phyloP scores from a whole-genome alignment of 2,888 invertebrate species.

The Leptopilina myrica region DNA sequence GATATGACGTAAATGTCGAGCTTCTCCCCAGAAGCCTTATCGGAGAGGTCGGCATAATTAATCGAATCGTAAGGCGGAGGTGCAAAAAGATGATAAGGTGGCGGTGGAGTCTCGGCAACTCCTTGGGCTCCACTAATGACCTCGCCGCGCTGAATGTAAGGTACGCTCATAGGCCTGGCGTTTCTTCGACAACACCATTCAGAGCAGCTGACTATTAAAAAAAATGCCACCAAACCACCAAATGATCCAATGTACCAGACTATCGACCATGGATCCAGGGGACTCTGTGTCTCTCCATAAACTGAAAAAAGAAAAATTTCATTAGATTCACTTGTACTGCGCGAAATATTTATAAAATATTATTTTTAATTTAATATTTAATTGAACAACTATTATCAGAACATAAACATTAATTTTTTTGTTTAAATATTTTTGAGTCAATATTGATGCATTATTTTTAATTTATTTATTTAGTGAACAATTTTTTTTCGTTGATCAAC shows the following conservation, averaged over 20 bases:
- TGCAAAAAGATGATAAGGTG: conserved; percentile 79
- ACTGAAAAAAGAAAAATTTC: conserved; percentile 53
- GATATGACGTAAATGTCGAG: conserved; percentile 78
- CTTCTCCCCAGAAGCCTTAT: conserved; percentile 71
- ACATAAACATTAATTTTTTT: too few relatives aligned
- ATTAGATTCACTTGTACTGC: too few relatives aligned
- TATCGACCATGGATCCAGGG: conserved; percentile 79
- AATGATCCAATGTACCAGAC: conserved; percentile 81
- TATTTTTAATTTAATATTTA: too few relatives aligned
- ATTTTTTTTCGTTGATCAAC: too few relatives aligned
- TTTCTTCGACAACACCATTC: conserved; percentile 79
- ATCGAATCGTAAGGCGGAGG: conserved; percentile 79
- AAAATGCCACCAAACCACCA: conserved; percentile 79
- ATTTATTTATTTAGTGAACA: too few relatives aligned
- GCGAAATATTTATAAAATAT: not conserved
- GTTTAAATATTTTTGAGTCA: too few relatives aligned
- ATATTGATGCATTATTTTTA: too few relatives aligned
- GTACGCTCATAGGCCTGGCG: conserved; percentile 67
- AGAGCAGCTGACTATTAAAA: conserved; percentile 79
- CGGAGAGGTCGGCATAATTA: conserved; percentile 74
- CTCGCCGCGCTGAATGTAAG: conserved; percentile 67
- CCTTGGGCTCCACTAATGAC: conserved; percentile 54
- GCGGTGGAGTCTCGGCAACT: conserved; percentile 77
- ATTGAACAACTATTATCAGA: too few relatives aligned
- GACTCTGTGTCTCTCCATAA: conserved; percentile 64